phyloP scores from a whole-genome alignment of 2,797 vertebrate species.

The Sternarchorhynchus goeldii region DNA sequence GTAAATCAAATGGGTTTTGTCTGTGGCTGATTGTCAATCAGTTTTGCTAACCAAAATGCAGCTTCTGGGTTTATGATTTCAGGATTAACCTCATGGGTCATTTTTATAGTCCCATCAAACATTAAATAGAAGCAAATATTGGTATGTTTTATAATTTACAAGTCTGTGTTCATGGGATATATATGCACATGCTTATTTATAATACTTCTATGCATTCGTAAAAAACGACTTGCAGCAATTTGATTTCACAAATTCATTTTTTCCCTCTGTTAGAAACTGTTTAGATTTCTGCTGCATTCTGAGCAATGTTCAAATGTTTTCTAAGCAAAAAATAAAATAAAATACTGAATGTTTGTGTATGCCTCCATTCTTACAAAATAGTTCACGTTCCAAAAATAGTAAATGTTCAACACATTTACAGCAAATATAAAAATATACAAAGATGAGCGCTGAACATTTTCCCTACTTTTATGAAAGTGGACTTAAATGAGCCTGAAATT shows the following conservation, averaged over 20 bases:
- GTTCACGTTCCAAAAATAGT: too few species aligned
- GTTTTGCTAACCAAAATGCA: slow-evolving; percentile 1
- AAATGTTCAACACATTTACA: too few species aligned
- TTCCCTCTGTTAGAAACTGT: background rate
- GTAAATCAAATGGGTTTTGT: background rate
- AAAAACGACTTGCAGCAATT: background rate
- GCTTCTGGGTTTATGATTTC: background rate
- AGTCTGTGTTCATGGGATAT: background rate
- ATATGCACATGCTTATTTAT: background rate
- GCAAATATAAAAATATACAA: too few species aligned
- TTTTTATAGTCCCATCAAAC: background rate
- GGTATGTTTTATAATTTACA: background rate
- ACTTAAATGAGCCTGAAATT: too few species aligned
- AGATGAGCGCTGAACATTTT: too few species aligned
- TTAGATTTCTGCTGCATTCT: too few species aligned
- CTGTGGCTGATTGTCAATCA: background rate
- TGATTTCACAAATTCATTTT: slow-evolving; percentile 5
- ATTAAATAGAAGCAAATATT: background rate
- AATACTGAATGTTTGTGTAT: too few species aligned
- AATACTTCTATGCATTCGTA: slow-evolving; percentile 1
- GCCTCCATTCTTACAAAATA: too few species aligned
- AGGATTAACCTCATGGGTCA: background rate
- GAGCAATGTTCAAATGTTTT: too few species aligned
- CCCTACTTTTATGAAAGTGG: too few species aligned
- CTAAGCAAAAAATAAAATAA: too few species aligned